Percentiles rank a stretch among this genome's conserved stretches.
Evolutionary conservation across 2,113 vertebrate species (phyloP).

Genomic region (Vanacampus margaritifer): DNA sequence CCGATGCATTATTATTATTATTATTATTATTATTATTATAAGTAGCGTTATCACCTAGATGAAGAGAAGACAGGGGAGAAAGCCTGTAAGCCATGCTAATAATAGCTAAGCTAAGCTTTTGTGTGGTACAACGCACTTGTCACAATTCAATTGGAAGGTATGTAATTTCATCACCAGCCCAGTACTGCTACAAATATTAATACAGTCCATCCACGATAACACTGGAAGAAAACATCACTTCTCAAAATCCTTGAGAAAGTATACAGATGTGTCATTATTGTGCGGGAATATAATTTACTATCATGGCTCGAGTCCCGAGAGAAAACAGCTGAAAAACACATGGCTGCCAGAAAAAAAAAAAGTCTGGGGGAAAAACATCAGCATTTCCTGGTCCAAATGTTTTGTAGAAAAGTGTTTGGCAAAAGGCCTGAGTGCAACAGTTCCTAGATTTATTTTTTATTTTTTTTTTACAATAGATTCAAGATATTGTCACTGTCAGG

Average conservation of each 20-base stretch:
- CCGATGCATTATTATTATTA: too few species aligned
- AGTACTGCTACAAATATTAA: background rate
- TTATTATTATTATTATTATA: too few species aligned
- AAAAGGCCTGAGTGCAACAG: slow-evolving; percentile 15
- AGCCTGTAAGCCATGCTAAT: too few species aligned
- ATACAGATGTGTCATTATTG: slow-evolving; percentile 32
- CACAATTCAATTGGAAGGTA: background rate
- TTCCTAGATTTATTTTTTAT: slow-evolving; percentile 20
- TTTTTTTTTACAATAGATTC: background rate
- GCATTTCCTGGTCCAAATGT: slow-evolving; percentile 35
- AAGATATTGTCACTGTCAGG: background rate
- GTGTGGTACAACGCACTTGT: too few species aligned
- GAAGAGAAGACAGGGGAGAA: too few species aligned
- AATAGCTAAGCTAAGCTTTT: too few species aligned
- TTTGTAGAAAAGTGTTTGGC: slow-evolving; percentile 37
- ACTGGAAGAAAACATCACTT: slow-evolving; percentile 15
- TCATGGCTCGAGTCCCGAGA: slow-evolving; percentile 44
- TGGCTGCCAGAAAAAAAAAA: slow-evolving; percentile 28
- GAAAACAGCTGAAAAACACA: slow-evolving; percentile 65
- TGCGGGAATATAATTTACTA: slow-evolving; percentile 41
- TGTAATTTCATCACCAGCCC: background rate
- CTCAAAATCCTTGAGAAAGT: slow-evolving; percentile 34
- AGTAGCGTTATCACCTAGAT: too few species aligned
- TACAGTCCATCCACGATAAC: background rate
- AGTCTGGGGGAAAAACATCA: slow-evolving; percentile 3